Evolutionary conservation across 2,888 invertebrate genomes (phyloP), one percentile per base, ranked within the genome.

Genomic region (Cryptophagus acutangulus): DNA sequence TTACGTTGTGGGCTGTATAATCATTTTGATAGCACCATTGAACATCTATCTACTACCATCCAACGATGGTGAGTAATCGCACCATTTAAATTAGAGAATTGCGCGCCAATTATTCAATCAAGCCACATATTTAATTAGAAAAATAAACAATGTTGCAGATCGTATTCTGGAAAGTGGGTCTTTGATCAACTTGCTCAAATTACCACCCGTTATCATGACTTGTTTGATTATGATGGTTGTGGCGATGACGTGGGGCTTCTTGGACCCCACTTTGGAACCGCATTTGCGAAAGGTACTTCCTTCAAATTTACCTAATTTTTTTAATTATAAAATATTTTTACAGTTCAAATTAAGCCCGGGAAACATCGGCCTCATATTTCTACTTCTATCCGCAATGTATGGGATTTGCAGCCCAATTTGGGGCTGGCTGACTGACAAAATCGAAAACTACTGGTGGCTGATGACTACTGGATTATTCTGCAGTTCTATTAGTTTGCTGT

Each of bases 231-330:
- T 86, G 25, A 73, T 81, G 6, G 74, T 80, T n/a, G 77, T 81
- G 4, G 81, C 85, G 1, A 81, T 81, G 59, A 79, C 81, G 0
- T 81, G 84, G 78, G 81, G 83, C 1, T 87, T 84, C 65, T 67
- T 87, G 40, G 87, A 87, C 61, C 86, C 87, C 1, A 86, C 85
- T 0, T 62, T 87, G 48, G 84, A 86, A 57, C 82, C 83, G 1
- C 85, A 85, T 66, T 65, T 87, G 42, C 69, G 81, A 44, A 67
- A 73, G 62, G 76, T 76, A 63, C 45, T 20, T 20, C 20, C 6
- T 9, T 20, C 20, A 20, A 6, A 6, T 6, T 8, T 8, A 20
- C 20, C 9, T 6, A 9, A 20, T 20, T n/a, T n/a, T n/a, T 20
- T n/a, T 20, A n/a, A n/a, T 16, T 31, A 16, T 24, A 37, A 17